Base-by-base conservation (phyloP, 2,113 vertebrate species). In the Strix aluco region DNA sequence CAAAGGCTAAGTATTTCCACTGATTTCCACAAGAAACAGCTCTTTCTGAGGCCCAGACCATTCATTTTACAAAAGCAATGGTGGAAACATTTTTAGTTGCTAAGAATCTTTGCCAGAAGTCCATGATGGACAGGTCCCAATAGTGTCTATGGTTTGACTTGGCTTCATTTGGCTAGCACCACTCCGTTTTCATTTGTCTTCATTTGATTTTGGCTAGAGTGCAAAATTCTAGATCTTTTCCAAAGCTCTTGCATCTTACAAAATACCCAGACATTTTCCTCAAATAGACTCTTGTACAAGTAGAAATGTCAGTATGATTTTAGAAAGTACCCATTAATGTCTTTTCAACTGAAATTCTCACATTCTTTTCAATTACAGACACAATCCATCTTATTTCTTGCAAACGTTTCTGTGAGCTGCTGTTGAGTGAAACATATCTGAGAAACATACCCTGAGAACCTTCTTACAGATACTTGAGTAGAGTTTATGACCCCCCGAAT, bases 111-210 rank as follows among this genome's bases (percentile, higher is more conserved):
- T 95, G 92, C 92, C 96, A 97, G 67, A 4, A 90, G 71, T 38
- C 36, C 13, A 9, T 94, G 94, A 96, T 74, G 71, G 67, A 82
- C 84, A 86, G 63, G 74, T 90, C 71, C 87, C 89, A 92, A 1
- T 66, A 94, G 84, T 62, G 47, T 34, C 86, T 86, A 55, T 55
- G 91, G 29, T 73, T 88, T 96, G 81, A 54, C 81, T 95, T 62
- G 84, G 93, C 81, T 90, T 89, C 78, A 54, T 89, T 57, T 94
- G 86, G 58, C 57, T 66, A 81, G 59, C 55, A 62, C 47, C 58
- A 63, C 47, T 86, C 47, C 47, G 42, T 82, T 96, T 95, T 80
- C 74, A 95, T 95, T 95, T 90, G 62, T 94, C 95, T 94, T 97
- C 81, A 90, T 96, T 91, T 91, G 81, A 74, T 73, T 92, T 96